A percentile compares a stretch with the other conserved stretches of the same genome.
Conservation (phyloP, 1,140 invertebrate species). For the Drosophila pallidifrons region DNA sequence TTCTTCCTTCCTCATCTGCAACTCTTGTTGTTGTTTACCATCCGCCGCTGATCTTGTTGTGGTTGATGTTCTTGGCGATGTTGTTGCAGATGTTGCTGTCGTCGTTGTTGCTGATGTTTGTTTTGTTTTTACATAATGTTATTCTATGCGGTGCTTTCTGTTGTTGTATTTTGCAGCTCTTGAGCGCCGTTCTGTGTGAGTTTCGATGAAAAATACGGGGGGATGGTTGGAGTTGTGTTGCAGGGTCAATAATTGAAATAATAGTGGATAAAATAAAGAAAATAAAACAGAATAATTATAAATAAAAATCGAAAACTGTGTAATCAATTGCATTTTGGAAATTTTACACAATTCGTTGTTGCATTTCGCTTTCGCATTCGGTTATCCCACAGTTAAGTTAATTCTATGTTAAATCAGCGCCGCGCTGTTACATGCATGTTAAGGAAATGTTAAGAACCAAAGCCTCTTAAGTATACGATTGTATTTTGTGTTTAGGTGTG, state of each 20-base stretch:
- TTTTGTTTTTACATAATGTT: constrained; percentile 31
- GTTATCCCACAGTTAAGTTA: constrained; percentile 30
- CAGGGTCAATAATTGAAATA: constrained; percentile 41
- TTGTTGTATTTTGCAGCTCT: constrained; percentile 84
- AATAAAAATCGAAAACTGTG: constrained; percentile 20
- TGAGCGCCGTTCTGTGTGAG: constrained; percentile 76
- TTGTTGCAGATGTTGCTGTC: constrained; percentile 37
- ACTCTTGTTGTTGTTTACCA: constrained; percentile 17
- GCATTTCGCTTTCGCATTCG: constrained; percentile 5
- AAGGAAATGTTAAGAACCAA: constrained; percentile 63
- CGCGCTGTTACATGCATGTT: constrained; percentile 34
- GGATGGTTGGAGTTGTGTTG: constrained; percentile 7
- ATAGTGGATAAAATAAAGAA: constrained; percentile 35
- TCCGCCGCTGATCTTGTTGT: constrained; percentile 6
- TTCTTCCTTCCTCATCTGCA: constrained; percentile 7
- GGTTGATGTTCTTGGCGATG: constrained; percentile 24
- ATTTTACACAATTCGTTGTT: constrained; percentile 35
- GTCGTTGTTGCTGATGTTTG: constrained; percentile 26
- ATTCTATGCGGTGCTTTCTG: constrained; percentile 82
- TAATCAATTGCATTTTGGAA: constrained; percentile 23
- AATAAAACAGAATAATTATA: constrained; percentile 40
- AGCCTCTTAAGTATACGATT: constrained; percentile 56
- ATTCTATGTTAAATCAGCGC: constrained; percentile 31
- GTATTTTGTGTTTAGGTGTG: constrained; percentile 28
- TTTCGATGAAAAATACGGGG: constrained; percentile 10